These are phyloP conservation scores for Labeo calbasu DNA, from an alignment of 2,797 vertebrate genomes.

Conservation along the genomic window DNA sequence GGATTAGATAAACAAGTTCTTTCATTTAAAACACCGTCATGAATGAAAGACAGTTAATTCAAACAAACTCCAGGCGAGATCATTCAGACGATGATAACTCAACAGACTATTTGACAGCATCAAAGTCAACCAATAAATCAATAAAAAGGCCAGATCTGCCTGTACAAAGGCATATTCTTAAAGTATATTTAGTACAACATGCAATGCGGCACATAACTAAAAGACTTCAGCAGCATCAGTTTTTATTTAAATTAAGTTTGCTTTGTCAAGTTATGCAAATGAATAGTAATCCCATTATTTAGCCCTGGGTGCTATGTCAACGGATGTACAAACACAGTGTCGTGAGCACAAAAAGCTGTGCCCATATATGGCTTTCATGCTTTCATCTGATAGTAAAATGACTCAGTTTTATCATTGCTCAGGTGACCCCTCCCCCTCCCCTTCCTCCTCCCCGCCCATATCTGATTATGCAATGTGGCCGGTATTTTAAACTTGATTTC, in stretches of 20 bases:
- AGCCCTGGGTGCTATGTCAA: background rate
- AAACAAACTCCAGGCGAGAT: background rate
- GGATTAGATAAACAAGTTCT: background rate
- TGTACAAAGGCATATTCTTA: background rate
- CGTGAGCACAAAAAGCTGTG: background rate
- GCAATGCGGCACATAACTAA: background rate
- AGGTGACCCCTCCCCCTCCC: background rate
- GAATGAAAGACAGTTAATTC: background rate
- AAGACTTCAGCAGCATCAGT: background rate
- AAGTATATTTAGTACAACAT: background rate
- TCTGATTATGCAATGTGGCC: background rate
- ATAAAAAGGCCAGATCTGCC: background rate
- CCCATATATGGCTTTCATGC: constrained; percentile 3
- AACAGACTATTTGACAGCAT: background rate
- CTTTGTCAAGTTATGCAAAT: constrained; percentile 3
- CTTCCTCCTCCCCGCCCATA: background rate
- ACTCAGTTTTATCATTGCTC: constrained; percentile 28
- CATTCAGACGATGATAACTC: background rate
- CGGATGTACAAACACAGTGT: background rate
- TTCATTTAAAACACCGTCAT: background rate
- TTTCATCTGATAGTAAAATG: constrained; percentile 17
- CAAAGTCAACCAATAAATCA: background rate
- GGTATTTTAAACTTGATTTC: background rate
- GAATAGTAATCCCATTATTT: background rate
- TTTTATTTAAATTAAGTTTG: constrained; percentile 10